Conservation (phyloP, 2,888 invertebrate species). For the Lypha dubia region DNA sequence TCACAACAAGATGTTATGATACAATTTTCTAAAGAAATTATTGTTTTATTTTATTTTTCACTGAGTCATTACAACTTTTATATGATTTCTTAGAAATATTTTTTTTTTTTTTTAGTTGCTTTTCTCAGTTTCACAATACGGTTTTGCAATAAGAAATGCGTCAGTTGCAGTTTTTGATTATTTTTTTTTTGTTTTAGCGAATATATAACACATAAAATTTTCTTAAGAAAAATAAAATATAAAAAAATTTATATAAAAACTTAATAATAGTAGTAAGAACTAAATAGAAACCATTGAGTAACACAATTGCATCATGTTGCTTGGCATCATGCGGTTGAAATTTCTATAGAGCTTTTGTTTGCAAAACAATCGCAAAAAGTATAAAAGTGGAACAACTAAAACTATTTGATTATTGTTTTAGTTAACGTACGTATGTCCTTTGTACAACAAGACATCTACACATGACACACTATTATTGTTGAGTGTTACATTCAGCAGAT, state of each 20-base stretch:
- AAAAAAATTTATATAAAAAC: no score
- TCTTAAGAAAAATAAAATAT: conserved; percentile 13
- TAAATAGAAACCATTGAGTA: conserved; percentile 42
- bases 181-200: conserved; percentile 36
- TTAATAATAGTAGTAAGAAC: conserved; percentile 33
- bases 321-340: conserved; percentile 39
- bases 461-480: conserved; percentile 14
- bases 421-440: not conserved
- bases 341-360: conserved; percentile 58
- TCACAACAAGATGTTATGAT: conserved; percentile 22
- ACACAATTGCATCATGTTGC: conserved; percentile 59
- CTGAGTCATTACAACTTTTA: conserved; percentile 33
- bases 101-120: not conserved
- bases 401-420: conserved; percentile 58
- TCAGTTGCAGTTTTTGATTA: conserved; percentile 69
- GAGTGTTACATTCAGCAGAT: not conserved
- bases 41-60: conserved; percentile 11
- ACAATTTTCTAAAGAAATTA: conserved; percentile 24
- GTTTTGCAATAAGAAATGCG: conserved; percentile 64
- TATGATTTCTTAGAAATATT: not conserved
- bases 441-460: conserved; percentile 37
- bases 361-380: conserved; percentile 51
- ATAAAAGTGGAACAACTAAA: conserved; percentile 39
- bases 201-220: not conserved
- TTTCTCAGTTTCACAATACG: conserved; percentile 21